Base-by-base conservation (phyloP, 2,888 invertebrate genomes). In the Dyspetes luteomarginatus region DNA sequence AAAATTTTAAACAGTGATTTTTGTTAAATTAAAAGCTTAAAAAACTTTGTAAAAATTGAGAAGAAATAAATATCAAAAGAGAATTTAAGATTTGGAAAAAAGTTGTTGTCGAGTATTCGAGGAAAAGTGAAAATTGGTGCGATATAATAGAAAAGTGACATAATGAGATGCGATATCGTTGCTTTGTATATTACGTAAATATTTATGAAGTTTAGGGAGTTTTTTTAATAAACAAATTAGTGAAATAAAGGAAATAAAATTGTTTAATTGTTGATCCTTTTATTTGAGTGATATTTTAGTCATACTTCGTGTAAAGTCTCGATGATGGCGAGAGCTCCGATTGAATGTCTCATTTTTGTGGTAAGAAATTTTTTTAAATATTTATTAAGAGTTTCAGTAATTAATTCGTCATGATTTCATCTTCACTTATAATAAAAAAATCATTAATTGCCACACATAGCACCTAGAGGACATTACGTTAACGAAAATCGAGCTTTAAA, bases 271-370 rank as follows among this genome's bases (percentile, higher is more conserved):
- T 30, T 12, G 15, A 74, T 19, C 17, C 3, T 43, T 52, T 56
- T 15, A 41, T n/a, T 45, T 28, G 64, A 69, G 30, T 17, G 45
- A 22, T 7, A 15, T 22, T 41, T 24, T n/a, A n/a, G 9, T 36
- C 17, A 30, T 9, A 4, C 26, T 4, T 9, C 24, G 22, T 17
- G 15, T n/a, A 17, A 55, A 52, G 12, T 28, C 19, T 58, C 41
- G 56, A 80, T 19, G 30, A 80, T 80, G 79, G 75, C 50, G 24
- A 65, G 58, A 65, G 52, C 52, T n/a, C 43, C 36, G 65, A 48
- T 71, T 22, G 45, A 75, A 52, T 52, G 48, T 71, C 24, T 71
- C 30, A 12, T 75, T 24, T 24, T 75, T n/a, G 30, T 45, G 79
- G 79, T 80, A 71, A 79, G 77, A 0, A 24, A 0, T 30, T 45